Conservation (phyloP, 1,140 invertebrate species). For the Trichonephila clavipes region DNA sequence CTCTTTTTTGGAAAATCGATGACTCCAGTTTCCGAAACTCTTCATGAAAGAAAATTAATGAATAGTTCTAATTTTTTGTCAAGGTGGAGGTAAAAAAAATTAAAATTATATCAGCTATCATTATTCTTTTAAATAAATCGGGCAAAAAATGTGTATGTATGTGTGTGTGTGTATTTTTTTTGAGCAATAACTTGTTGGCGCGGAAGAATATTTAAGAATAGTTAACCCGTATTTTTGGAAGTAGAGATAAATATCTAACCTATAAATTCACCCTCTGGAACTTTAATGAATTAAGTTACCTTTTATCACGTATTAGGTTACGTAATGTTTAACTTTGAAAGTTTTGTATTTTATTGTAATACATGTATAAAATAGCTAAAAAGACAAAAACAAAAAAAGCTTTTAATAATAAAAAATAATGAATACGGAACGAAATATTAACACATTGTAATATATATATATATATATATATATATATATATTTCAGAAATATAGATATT, state of each 20-base stretch:
- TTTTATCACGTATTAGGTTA: constrained; percentile 13
- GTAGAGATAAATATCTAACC: constrained; percentile 49
- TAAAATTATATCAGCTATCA: constrained; percentile 59
- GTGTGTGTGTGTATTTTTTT: neutral
- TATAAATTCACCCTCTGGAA: constrained; percentile 39
- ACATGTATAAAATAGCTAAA: too few species aligned
- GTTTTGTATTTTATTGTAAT: neutral
- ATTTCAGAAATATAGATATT: too few species aligned
- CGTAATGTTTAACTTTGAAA: neutral
- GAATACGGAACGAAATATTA: too few species aligned
- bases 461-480: too few species aligned
- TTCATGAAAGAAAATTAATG: constrained; percentile 73
- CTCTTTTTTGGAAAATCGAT: constrained; percentile 61
- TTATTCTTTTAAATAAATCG: constrained; percentile 66
- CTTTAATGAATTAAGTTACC: constrained; percentile 30
- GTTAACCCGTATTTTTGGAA: constrained; percentile 26
- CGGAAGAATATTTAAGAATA: constrained; percentile 35
- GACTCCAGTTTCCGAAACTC: constrained; percentile 71
- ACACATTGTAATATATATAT: too few species aligned
- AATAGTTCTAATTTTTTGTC: constrained; percentile 73
- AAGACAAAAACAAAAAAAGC: too few species aligned
- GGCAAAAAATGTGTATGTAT: neutral
- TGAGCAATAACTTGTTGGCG: neutral
- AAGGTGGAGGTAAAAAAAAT: constrained; percentile 61
- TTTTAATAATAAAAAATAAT: too few species aligned